Percentiles rank a stretch among this genome's conserved stretches.
Evolutionary conservation across 2,113 vertebrate genomes (phyloP).

Genomic region (Chauna torquata): DNA sequence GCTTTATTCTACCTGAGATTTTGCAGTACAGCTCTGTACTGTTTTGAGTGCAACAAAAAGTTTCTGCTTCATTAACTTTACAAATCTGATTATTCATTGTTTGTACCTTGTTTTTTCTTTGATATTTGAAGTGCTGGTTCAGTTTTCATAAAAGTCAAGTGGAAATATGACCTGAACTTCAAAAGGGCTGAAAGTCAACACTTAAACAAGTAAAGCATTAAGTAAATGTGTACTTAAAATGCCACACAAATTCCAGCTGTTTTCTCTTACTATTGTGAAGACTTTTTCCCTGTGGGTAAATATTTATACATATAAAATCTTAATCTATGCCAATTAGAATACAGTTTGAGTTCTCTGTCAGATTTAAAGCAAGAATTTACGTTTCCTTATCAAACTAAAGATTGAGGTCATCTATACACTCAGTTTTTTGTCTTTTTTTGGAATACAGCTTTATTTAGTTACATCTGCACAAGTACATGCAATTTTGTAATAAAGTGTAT

Average conservation of each 20-base stretch:
- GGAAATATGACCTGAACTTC: slow-evolving; percentile 24
- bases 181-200: neutral
- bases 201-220: slow-evolving; percentile 10
- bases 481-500: accelerated
- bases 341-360: neutral
- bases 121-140: slow-evolving; percentile 31
- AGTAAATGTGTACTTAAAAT: slow-evolving; percentile 38
- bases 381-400: neutral
- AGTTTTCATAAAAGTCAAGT: slow-evolving; percentile 24
- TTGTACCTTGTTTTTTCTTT: neutral
- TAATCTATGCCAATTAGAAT: neutral
- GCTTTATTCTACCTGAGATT: neutral
- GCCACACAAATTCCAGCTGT: neutral
- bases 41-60: neutral
- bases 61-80: slow-evolving; percentile 2
- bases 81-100: neutral
- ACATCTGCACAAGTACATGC: neutral
- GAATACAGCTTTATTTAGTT: neutral
- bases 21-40: neutral
- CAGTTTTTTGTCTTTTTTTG: neutral
- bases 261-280: neutral
- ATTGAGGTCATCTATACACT: neutral
- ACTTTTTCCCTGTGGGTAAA: neutral
- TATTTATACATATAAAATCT: neutral
- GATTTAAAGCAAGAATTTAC: neutral